Conservation (phyloP, 2,888 invertebrate genomes). For the Amiota mariae region DNA sequence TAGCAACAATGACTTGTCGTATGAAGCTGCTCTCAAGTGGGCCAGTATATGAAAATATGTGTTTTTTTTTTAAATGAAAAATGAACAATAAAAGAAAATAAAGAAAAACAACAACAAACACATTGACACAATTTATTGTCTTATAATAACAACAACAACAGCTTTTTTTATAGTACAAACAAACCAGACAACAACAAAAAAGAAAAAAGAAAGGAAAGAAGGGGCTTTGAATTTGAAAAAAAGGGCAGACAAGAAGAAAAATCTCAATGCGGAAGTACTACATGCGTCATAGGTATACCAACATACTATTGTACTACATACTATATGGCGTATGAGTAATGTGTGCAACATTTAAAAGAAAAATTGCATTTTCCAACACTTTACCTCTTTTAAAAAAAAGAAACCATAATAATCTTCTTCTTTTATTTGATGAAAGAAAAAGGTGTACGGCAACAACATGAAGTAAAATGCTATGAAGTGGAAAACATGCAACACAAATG, state of each 20-base stretch:
- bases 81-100: slow-evolving; percentile 38
- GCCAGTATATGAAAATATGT: slow-evolving; percentile 14
- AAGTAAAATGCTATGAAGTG: slow-evolving; percentile 64
- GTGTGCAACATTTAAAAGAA: slow-evolving; percentile 33
- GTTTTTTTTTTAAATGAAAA: slow-evolving; percentile 27
- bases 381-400: slow-evolving; percentile 46
- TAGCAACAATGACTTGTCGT: slow-evolving; percentile 51
- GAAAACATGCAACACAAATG: slow-evolving; percentile 60
- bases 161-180: slow-evolving; percentile 18
- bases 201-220: slow-evolving; percentile 32
- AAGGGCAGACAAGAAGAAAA: slow-evolving; percentile 56
- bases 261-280: slow-evolving; percentile 33
- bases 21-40: slow-evolving; percentile 57
- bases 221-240: not conserved
- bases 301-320: not conserved
- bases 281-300: not conserved
- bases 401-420: not conserved
- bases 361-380: slow-evolving; percentile 66
- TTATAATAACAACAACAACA: slow-evolving; percentile 52
- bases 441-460: not conserved
- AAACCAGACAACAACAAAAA: slow-evolving; percentile 42
- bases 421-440: not conserved
- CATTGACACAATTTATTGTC: slow-evolving; percentile 61
- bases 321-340: slow-evolving; percentile 18
- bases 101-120: slow-evolving; percentile 21